These are phyloP conservation scores for Xanthia togata DNA, from an alignment of 2,888 invertebrate species.

Conservation along the genomic window DNA sequence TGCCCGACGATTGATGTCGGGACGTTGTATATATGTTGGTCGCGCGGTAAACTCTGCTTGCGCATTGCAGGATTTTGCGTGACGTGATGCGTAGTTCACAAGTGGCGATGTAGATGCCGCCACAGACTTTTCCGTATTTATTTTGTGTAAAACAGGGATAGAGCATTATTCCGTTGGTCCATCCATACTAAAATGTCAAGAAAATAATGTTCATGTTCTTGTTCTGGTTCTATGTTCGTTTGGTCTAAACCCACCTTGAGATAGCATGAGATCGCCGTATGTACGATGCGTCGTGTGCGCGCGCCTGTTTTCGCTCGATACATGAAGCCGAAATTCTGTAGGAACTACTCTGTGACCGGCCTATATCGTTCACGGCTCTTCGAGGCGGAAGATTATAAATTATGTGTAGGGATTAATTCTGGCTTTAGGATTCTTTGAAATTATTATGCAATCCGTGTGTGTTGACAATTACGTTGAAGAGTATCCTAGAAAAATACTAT, in stretches of 20 bases:
- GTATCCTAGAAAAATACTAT: neutral
- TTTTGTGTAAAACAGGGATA: neutral
- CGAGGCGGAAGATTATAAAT: slow-evolving; percentile 32
- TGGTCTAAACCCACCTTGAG: neutral
- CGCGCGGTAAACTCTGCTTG: too few relatives aligned
- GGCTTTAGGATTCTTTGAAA: neutral
- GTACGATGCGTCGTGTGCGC: neutral
- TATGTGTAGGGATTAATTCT: slow-evolving; percentile 13
- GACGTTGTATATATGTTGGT: too few relatives aligned
- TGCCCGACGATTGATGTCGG: too few relatives aligned
- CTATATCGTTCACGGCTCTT: slow-evolving; percentile 69
- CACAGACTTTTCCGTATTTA: neutral
- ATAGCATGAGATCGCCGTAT: neutral
- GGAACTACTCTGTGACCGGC: slow-evolving; percentile 32
- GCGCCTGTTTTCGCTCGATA: neutral
- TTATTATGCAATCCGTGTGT: neutral
- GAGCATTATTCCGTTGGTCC: neutral
- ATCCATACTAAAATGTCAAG: neutral
- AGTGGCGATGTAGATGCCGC: too few relatives aligned
- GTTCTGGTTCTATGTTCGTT: neutral
- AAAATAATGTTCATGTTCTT: neutral
- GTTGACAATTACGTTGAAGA: neutral
- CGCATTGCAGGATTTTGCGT: too few relatives aligned
- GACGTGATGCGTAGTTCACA: too few relatives aligned
- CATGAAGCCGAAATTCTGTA: neutral